A percentile compares a stretch with the other conserved stretches of the same genome.
Conservation (phyloP, 2,797 vertebrate genomes). For the Nannoperca australis region DNA sequence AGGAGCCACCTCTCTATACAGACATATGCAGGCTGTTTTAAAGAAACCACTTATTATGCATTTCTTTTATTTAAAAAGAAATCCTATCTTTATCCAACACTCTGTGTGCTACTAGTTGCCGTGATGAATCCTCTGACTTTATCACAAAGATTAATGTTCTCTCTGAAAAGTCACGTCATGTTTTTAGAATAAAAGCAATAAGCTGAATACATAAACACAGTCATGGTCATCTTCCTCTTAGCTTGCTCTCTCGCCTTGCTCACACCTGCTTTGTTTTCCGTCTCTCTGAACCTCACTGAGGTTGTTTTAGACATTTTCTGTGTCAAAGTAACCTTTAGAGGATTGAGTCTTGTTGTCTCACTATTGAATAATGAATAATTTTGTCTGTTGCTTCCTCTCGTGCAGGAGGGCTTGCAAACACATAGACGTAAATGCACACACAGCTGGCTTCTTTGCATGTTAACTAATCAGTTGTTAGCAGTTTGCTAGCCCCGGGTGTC, state of each 20-base stretch:
- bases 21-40: not conserved
- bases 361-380: conserved; percentile 61
- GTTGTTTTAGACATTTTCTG: conserved; percentile 53
- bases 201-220: conserved; percentile 46
- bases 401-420: conserved; percentile 2
- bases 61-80: not conserved
- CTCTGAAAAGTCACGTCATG: conserved; percentile 14
- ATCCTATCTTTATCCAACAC: not conserved
- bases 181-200: conserved; percentile 33
- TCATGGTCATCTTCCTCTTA: conserved; percentile 41
- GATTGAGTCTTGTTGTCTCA: conserved; percentile 47
- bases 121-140: not conserved
- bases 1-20: not conserved
- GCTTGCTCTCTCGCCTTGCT: conserved; percentile 8
- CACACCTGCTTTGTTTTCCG: conserved; percentile 16
- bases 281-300: conserved; percentile 1
- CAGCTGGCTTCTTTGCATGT: conserved; percentile 13
- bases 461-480: conserved; percentile 68
- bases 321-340: conserved; percentile 70
- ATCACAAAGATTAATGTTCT: conserved; percentile 34
- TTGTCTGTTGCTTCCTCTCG: conserved; percentile 25
- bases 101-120: not conserved
- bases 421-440: not conserved
- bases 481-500: conserved; percentile 22
- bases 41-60: conserved; percentile 3